phyloP scores from a whole-genome alignment of 2,113 vertebrate genomes.

The Cyanistes caeruleus region DNA sequence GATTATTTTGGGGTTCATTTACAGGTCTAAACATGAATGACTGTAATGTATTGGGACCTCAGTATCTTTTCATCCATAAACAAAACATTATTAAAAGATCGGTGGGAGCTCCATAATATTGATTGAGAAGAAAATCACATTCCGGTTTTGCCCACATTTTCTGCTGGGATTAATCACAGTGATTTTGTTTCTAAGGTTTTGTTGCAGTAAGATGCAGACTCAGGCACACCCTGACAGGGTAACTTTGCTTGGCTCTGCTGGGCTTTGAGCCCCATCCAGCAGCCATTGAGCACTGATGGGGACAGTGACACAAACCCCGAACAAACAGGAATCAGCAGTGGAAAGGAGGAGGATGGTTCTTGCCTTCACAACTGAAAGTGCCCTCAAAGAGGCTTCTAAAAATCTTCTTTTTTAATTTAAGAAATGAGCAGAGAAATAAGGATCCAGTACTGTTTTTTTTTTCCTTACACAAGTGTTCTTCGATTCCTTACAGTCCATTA shows the following conservation, averaged over 20 bases:
- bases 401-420: not conserved
- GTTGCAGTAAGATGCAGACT: not conserved
- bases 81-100: constrained; percentile 31
- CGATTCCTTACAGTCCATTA: not conserved
- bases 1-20: constrained; percentile 23
- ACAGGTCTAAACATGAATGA: constrained; percentile 1
- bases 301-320: not conserved
- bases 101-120: not conserved
- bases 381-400: not conserved
- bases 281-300: not conserved
- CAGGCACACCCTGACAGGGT: not conserved
- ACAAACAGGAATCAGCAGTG: not conserved
- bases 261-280: not conserved
- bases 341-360: not conserved
- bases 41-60: not conserved
- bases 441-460: not conserved
- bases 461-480: rapidly evolving
- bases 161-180: constrained; percentile 46
- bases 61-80: constrained; percentile 35
- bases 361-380: not conserved
- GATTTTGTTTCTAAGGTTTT: constrained; percentile 41
- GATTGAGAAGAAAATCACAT: constrained; percentile 17
- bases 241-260: not conserved
- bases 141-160: not conserved
- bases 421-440: not conserved